phyloP scores from a whole-genome alignment of 2,888 invertebrate genomes.

The Tinea semifulvella region DNA sequence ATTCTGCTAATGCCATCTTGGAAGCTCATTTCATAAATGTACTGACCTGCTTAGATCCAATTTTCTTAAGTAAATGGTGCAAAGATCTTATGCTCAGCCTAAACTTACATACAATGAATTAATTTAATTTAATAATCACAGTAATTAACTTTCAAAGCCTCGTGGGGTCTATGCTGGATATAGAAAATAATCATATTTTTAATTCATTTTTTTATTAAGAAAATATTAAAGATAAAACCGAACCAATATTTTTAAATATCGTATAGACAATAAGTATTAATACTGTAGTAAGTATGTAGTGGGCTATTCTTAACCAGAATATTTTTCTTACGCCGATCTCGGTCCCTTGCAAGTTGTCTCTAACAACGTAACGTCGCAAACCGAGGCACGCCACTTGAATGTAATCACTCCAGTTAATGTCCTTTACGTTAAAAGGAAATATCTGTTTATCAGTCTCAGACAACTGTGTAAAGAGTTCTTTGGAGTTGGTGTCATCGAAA shows the following conservation, averaged over 20 bases:
- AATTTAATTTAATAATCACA: too few relatives aligned
- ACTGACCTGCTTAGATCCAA: too few relatives aligned
- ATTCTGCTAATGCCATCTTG: too few relatives aligned
- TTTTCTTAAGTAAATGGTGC: too few relatives aligned
- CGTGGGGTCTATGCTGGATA: too few relatives aligned
- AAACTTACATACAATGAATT: too few relatives aligned
- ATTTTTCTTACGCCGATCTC: constrained; percentile 16
- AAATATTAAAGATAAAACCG: neutral
- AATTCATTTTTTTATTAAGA: too few relatives aligned
- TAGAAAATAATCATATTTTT: too few relatives aligned
- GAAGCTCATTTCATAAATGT: too few relatives aligned
- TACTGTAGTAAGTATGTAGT: neutral
- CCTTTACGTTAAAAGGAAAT: constrained; percentile 17
- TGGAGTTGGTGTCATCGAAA: constrained; percentile 16
- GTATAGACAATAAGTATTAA: neutral
- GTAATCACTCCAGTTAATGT: constrained; percentile 14
- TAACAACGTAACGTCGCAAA: constrained; percentile 17
- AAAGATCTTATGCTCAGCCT: too few relatives aligned
- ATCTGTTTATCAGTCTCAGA: constrained; percentile 16
- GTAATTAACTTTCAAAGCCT: too few relatives aligned
- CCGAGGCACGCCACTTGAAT: constrained; percentile 16
- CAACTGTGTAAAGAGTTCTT: constrained; percentile 4
- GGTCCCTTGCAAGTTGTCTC: constrained; percentile 16
- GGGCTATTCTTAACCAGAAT: constrained; percentile 6
- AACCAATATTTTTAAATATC: neutral